Evolutionary conservation across 2,113 vertebrate genomes (phyloP).

Genomic region (Cavia porcellus): DNA sequence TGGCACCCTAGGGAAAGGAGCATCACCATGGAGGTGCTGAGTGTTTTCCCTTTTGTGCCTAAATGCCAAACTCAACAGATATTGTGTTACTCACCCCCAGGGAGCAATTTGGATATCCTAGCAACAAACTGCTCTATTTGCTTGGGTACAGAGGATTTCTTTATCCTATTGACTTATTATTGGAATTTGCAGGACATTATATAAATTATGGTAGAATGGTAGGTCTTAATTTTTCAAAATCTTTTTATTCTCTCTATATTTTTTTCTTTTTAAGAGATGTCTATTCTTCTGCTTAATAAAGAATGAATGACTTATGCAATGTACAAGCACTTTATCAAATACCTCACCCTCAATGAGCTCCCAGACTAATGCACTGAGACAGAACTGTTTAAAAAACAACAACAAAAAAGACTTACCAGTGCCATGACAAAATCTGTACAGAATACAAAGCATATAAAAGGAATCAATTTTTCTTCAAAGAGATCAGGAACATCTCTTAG

Average conservation of each 20-base stretch:
- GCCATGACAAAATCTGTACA: background rate
- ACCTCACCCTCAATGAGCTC: conserved; percentile 21
- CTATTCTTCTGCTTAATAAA: conserved; percentile 63
- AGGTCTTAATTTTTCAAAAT: conserved; percentile 29
- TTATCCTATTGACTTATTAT: conserved; percentile 52
- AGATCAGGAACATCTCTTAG: background rate
- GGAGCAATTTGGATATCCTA: background rate
- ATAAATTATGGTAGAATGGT: conserved; percentile 60
- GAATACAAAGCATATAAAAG: background rate
- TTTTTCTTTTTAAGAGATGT: conserved; percentile 55
- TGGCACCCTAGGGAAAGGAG: background rate
- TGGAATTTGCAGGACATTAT: conserved; percentile 65
- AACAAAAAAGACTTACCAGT: background rate
- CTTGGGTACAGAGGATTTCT: background rate
- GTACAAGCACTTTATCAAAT: background rate
- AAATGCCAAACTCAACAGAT: background rate
- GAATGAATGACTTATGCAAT: conserved; percentile 50
- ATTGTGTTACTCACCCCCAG: conserved; percentile 10
- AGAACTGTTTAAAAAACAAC: background rate
- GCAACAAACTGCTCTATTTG: conserved; percentile 50
- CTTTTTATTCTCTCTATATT: background rate
- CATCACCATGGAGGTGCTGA: background rate
- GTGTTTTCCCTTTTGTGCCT: background rate
- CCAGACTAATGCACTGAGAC: conserved; percentile 20
- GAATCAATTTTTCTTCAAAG: background rate